Evolutionary conservation across 2,888 invertebrate genomes (phyloP), one percentile per base, ranked within the genome.

Genomic region (Hecatera dysodea): DNA sequence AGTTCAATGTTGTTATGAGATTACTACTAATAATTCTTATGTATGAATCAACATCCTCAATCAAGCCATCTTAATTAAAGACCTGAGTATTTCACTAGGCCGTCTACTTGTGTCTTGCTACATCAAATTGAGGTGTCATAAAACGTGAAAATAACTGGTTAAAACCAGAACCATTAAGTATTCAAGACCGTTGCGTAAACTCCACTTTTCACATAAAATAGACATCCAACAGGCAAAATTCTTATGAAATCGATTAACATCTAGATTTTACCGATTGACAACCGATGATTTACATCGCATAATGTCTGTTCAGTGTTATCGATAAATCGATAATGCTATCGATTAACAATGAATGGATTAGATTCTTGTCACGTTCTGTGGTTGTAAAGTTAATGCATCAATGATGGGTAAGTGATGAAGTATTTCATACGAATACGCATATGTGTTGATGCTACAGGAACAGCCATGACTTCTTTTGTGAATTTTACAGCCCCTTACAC

Each of bases 231-330:
- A 29, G 52, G 11, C 46, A 65, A 53, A 74, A 52, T 84, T 84
- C 82, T 68, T 71, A 69, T 62, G 68, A 84, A 79, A 66, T 46
- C 53, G 82, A 82, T 84, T 72, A 65, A 53, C 36, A 84, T 82
- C 82, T 72, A 72, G 78, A 84, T 84, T 48, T 44, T 70, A 70
- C 48, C 52, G 63, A 81, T 67, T 81, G 77, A 76, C 77, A 67
- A 61, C n/a, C 56, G 44, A 75, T 82, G 76, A 84, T 79, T 81
- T 79, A 82, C 72, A 81, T 84, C 71, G 72, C 57, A 81, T 73
- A 71, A 75, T 84, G 72, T 72, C 57, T 62, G 79, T 75, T 67
- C 56, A n/a, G 60, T 59, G 75, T 69, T 75, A 73, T 63, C 72
- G 82, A 78, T 72, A 71, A 68, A 73, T 63, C 72, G 82, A 78